These are phyloP conservation scores for Simalia tracyae DNA, from an alignment of 2,797 vertebrate genomes.

Conservation along the genomic window DNA sequence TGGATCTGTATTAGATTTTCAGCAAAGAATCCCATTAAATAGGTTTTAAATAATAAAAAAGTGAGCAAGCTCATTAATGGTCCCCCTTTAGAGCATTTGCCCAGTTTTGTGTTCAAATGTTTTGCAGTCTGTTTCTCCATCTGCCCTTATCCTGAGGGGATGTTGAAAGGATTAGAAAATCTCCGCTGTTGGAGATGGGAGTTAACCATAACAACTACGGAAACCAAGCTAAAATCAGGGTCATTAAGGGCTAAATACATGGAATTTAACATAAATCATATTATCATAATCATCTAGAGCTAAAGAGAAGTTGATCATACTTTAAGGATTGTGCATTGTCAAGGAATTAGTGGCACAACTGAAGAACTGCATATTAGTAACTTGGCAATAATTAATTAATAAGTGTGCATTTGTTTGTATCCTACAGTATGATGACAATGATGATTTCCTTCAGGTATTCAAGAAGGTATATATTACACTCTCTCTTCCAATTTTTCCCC, in stretches of 20 bases:
- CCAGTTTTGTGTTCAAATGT: background rate
- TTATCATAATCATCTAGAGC: constrained; percentile 9
- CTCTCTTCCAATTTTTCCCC: too few relatives aligned
- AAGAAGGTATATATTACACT: too few relatives aligned
- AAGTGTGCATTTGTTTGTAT: too few relatives aligned
- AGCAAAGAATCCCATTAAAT: background rate
- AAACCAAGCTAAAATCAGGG: constrained; percentile 1
- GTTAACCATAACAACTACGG: background rate
- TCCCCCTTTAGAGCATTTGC: background rate
- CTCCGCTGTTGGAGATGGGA: background rate
- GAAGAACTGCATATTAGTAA: background rate
- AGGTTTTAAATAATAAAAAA: background rate
- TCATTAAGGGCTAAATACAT: background rate
- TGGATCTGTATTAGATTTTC: background rate
- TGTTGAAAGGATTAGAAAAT: constrained; percentile 5
- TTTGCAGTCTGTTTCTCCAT: constrained; percentile 15
- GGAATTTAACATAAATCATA: constrained; percentile 4
- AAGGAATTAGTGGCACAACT: background rate
- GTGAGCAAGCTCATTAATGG: background rate
- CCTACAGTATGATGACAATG: too few relatives aligned
- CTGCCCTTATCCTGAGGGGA: constrained; percentile 5
- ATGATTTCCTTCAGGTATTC: too few relatives aligned
- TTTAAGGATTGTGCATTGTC: constrained; percentile 13
- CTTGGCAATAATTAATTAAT: background rate
- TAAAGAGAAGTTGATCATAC: background rate